Evolutionary conservation across 2,888 invertebrate species (phyloP).

Genomic region (Hyalella azteca): DNA sequence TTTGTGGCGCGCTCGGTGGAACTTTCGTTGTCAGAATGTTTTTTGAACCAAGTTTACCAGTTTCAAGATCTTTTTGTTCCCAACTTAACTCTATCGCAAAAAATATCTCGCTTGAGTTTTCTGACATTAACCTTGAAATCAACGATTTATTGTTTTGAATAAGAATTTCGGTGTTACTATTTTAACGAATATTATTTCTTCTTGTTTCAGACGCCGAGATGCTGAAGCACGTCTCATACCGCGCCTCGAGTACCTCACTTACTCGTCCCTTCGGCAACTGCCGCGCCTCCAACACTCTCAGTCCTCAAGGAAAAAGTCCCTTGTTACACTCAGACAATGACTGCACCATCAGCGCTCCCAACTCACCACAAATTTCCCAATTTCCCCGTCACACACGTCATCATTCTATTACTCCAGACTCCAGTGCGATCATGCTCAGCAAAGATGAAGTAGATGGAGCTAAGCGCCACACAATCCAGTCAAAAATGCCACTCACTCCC

Average conservation of each 20-base stretch:
- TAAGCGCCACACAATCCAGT: neutral
- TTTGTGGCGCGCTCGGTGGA: no score
- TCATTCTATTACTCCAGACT: constrained; percentile 12
- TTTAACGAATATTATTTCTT: neutral
- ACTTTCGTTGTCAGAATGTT: no score
- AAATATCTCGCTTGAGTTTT: no score
- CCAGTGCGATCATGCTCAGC: constrained; percentile 7
- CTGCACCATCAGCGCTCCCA: constrained; percentile 17
- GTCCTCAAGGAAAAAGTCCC: constrained; percentile 13
- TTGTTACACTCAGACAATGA: neutral
- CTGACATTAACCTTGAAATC: no score
- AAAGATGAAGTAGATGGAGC: neutral
- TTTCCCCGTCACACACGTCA: neutral
- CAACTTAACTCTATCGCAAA: no score
- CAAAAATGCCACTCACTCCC: neutral
- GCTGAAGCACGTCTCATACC: constrained; percentile 38
- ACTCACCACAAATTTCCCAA: constrained; percentile 7
- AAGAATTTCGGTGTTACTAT: neutral
- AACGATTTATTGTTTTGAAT: neutral
- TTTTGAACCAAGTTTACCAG: no score
- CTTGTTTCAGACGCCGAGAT: constrained; percentile 21
- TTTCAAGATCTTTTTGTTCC: no score
- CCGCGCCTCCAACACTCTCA: neutral
- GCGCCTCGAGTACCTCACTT: constrained; percentile 27
- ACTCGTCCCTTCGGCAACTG: constrained; percentile 33